Base-by-base conservation (phyloP, 2,888 invertebrate species). In the Microctonus hyperodae region DNA sequence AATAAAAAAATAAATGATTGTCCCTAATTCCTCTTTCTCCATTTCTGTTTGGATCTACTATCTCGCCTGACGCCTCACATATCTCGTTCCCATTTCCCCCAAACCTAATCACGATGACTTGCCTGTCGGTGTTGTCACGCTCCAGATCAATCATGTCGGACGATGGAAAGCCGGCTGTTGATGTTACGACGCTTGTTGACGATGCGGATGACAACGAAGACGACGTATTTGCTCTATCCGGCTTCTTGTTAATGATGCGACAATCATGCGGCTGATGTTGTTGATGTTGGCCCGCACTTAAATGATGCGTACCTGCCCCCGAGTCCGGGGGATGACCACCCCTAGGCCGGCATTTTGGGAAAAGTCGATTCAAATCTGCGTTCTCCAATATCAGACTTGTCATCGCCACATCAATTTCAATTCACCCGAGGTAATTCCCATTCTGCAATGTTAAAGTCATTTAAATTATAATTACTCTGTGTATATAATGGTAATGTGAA, bases 291-390 rank as follows among this genome's bases (percentile, higher is more conserved):
- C 57, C 31, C n/a, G 23, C 23, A 10, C 33, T 40, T 23, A 44
- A 33, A 23, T 63, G 65, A 67, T 72, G 78, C 76, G 76, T 75
- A 72, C 74, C 76, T 72, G 75, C 79, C 79, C 80, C 81, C 78
- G 81, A 75, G 72, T 74, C 74, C 72, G 78, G 81, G 76, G 81
- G 79, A 78, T 76, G 79, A 72, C 80, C 80, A 76, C 79, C 78
- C 79, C 81, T 84, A 84, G 83, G 83, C 83, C 83, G 83, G 80
- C 83, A 84, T 83, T 84, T 84, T 69, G 83, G 83, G 76, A 84
- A 84, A 74, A 84, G 81, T 78, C 80, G 81, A 75, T 82, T 83
- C 77, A 84, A 80, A 76, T 84, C 84, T 72, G 83, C 79, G 82
- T 83, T 84, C 76, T 84, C 84, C 79, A 83, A 81, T 76, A 84